phyloP scores from a whole-genome alignment of 2,113 vertebrate genomes.

The Lonchura striata region DNA sequence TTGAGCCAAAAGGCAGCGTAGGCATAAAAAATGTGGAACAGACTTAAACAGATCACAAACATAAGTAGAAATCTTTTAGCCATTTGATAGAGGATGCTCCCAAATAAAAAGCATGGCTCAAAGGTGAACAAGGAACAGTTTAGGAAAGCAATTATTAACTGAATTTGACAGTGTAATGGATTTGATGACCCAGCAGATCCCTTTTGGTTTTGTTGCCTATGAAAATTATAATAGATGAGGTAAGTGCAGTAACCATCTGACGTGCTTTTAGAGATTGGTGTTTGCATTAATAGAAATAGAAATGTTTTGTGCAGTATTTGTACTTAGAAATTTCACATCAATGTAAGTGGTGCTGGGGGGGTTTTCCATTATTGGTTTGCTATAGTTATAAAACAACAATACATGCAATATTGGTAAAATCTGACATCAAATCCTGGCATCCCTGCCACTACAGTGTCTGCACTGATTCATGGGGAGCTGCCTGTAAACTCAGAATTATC shows the following conservation, averaged over 20 bases:
- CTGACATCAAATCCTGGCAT: neutral
- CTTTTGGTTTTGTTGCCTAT: neutral
- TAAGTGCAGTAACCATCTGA: neutral
- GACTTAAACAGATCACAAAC: neutral
- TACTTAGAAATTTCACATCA: neutral
- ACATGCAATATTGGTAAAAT: neutral
- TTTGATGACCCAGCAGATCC: neutral
- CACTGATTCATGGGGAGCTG: neutral
- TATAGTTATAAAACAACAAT: neutral
- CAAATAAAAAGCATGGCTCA: neutral
- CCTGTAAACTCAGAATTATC: neutral
- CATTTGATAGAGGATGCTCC: neutral
- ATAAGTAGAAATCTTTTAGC: neutral
- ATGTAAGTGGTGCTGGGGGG: fast-evolving
- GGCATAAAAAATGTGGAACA: neutral
- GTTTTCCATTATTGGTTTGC: fast-evolving
- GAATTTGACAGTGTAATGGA: neutral
- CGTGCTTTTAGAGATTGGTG: fast-evolving
- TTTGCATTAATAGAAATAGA: neutral
- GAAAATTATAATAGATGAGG: neutral
- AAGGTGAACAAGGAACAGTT: neutral
- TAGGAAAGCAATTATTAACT: neutral
- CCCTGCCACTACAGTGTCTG: neutral
- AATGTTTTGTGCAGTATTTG: neutral
- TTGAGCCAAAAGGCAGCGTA: neutral